These are phyloP conservation scores for Arrhopalites spinosus DNA, from an alignment of 2,888 invertebrate species.

Conservation along the genomic window DNA sequence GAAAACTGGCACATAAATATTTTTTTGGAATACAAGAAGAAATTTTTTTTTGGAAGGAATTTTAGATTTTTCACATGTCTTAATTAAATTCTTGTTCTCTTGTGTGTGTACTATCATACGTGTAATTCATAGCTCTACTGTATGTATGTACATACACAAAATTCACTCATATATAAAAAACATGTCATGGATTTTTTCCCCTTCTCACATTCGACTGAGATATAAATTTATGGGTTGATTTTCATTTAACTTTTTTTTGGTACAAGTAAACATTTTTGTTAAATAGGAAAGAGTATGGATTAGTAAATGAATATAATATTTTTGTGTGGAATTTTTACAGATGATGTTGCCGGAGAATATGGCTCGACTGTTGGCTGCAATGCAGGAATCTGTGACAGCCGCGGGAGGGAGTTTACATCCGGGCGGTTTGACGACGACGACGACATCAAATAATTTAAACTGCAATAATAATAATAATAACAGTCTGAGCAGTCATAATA, in stretches of 20 bases:
- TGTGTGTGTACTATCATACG: slow-evolving; percentile 36
- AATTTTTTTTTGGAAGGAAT: slow-evolving; percentile 24
- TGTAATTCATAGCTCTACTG: neutral
- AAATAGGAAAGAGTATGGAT: neutral
- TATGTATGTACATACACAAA: neutral
- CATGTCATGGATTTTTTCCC: slow-evolving; percentile 25
- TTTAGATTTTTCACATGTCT: slow-evolving; percentile 52
- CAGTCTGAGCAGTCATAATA: slow-evolving; percentile 48
- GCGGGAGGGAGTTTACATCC: slow-evolving; percentile 24
- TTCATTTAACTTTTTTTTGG: slow-evolving; percentile 10
- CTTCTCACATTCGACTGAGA: slow-evolving; percentile 19
- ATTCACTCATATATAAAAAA: slow-evolving; percentile 37
- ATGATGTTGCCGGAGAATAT: slow-evolving; percentile 56
- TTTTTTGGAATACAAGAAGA: neutral
- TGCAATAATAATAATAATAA: slow-evolving; percentile 10
- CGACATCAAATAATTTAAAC: slow-evolving; percentile 11
- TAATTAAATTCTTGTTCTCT: slow-evolving; percentile 51
- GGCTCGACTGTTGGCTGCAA: slow-evolving; percentile 54
- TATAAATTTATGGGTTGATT: slow-evolving; percentile 30
- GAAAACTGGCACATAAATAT: slow-evolving; percentile 20
- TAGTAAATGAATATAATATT: slow-evolving; percentile 1
- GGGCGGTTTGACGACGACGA: neutral
- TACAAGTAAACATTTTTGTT: slow-evolving; percentile 28
- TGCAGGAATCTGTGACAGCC: slow-evolving; percentile 55
- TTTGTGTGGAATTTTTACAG: slow-evolving; percentile 33